Conservation (phyloP, 2,113 vertebrate genomes). For the Perca flavescens region DNA sequence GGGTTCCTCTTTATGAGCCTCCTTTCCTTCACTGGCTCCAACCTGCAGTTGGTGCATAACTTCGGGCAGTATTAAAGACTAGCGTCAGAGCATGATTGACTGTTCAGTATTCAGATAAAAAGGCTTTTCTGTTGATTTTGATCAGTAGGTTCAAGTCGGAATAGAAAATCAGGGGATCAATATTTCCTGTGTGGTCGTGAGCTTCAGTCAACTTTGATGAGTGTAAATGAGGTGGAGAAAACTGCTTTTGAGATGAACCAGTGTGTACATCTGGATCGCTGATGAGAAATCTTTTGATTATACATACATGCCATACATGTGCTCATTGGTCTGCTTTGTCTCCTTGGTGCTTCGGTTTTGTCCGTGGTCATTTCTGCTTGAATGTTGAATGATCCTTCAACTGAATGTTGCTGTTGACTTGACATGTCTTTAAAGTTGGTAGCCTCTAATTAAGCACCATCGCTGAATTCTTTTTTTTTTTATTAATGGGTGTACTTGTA, state of each 20-base stretch:
- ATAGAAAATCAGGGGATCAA: background rate
- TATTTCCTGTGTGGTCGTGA: background rate
- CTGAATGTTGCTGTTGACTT: constrained; percentile 50
- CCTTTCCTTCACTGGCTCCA: background rate
- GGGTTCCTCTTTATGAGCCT: constrained; percentile 17
- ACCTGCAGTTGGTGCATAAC: constrained; percentile 12
- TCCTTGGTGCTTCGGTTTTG: constrained; percentile 41
- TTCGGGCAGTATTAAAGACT: constrained; percentile 17
- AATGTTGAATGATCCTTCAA: constrained; percentile 53
- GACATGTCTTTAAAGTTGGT: constrained; percentile 33
- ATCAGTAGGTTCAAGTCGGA: background rate
- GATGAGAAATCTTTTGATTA: background rate
- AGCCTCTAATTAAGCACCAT: background rate
- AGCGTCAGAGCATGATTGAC: background rate
- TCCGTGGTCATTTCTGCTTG: constrained; percentile 36
- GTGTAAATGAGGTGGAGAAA: constrained; percentile 20
- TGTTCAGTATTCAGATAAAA: background rate
- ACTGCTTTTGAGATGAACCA: constrained; percentile 21
- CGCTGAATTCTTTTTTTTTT: background rate
- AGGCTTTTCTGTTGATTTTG: no score
- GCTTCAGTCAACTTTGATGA: constrained; percentile 21
- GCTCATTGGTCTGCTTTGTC: constrained; percentile 13
- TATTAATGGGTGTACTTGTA: background rate
- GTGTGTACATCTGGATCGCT: background rate
- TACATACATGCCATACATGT: constrained; percentile 15